Conservation (phyloP, 2,113 vertebrate species). For the Pontoporia blainvillei region DNA sequence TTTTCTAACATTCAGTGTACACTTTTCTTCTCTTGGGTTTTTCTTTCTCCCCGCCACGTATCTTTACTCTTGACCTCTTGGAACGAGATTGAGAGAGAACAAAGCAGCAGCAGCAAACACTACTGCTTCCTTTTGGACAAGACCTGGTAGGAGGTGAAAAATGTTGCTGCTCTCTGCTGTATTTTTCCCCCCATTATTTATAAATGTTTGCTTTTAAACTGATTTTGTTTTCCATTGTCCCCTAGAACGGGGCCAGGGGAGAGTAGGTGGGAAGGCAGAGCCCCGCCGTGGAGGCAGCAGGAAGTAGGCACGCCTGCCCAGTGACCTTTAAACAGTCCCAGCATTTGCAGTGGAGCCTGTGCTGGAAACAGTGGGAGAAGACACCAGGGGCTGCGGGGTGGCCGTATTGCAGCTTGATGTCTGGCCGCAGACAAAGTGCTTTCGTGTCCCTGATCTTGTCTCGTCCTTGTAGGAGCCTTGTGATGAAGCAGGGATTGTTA, state of each 20-base stretch:
- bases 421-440: neutral
- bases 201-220: neutral
- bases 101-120: neutral
- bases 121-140: neutral
- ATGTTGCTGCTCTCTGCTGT: neutral
- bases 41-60: accelerated
- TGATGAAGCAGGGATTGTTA: no score
- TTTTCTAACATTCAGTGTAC: neutral
- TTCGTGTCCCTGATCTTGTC: neutral
- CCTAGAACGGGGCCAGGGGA: neutral
- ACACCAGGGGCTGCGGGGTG: accelerated
- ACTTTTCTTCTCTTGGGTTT: neutral
- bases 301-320: neutral
- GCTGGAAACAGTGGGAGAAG: no score
- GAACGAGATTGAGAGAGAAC: neutral
- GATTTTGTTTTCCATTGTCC: neutral
- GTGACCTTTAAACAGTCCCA: neutral
- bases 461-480: neutral
- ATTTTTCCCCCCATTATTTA: neutral
- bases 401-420: neutral
- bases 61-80: neutral
- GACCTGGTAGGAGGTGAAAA: neutral
- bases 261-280: neutral
- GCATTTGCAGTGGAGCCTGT: neutral
- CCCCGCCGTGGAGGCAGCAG: neutral